Evolutionary conservation across 2,797 vertebrate genomes (phyloP), one percentile per base, ranked within the genome.

Genomic region (Meda fulgida): DNA sequence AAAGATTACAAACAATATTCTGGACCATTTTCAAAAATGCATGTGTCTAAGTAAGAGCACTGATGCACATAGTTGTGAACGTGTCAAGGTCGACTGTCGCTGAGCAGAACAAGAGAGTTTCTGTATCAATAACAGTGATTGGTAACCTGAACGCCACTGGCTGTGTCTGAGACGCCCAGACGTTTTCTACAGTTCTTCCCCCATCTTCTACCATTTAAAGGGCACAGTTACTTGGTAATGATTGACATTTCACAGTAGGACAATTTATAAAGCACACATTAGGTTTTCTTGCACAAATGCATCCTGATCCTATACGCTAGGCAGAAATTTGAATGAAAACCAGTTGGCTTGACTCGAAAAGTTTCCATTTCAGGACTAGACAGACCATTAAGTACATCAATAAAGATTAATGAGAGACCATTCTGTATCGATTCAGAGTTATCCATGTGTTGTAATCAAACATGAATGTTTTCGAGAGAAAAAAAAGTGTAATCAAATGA

Each of bases 401-500:
- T 71, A 58, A 71, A 23, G n/a, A 76, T n/a, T 29, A 34, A 66
- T 48, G 63, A 38, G 86, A 58, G 60, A 82, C 29, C 29, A 46
- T 4, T 66, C 7, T 26, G 2, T 36, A 65, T 75, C 48, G 58
- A 48, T 65, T 66, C 36, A n/a, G 26, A 36, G 26, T 16, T 58
- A 69, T 80, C 23, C 77, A 58, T 67, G 4, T 48, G 36, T 31
- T 69, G 55, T 16, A 84, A 76, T 67, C 13, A 51, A 70, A 80
- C 60, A 8, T 78, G 36, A 81, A 67, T 76, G 76, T 80, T 69
- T 21, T 16, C 0, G 3, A 46, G 6, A 65, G 31, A 31, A 31
- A 31, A 40, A 43, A 60, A 6, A 73, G 4, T 71, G 34, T 71
- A 60, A 85, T 87, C 80, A 51, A 87, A 88, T 83, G 79, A 83